phyloP scores from a whole-genome alignment of 2,888 invertebrate genomes.

The Catocala nupta region DNA sequence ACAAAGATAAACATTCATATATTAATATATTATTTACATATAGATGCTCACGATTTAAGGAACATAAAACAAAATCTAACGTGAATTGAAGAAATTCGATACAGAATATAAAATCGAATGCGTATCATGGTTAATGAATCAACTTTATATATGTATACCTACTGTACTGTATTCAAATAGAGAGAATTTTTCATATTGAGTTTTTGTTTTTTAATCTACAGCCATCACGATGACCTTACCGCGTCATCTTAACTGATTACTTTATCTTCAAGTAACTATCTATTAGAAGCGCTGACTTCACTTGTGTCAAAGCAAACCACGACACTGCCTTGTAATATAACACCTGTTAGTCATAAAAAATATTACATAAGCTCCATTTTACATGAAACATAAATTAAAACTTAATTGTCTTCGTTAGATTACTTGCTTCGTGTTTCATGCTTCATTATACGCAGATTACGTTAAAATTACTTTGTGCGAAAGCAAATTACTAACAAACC shows the following conservation, averaged over 20 bases:
- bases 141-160: background rate
- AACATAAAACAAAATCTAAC: background rate
- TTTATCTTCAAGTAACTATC: constrained; percentile 46
- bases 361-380: constrained; percentile 14
- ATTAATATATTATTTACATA: background rate
- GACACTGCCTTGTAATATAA: constrained; percentile 36
- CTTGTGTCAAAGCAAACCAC: constrained; percentile 50
- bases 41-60: too few species aligned
- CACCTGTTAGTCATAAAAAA: constrained; percentile 4
- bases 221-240: constrained; percentile 29
- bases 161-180: background rate
- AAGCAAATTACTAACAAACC: constrained; percentile 43
- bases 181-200: background rate
- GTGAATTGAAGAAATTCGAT: constrained; percentile 4
- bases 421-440: constrained; percentile 10
- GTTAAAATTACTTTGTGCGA: constrained; percentile 25
- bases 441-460: constrained; percentile 29
- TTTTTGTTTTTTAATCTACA: constrained; percentile 23
- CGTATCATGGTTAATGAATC: constrained; percentile 7
- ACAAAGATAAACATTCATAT: constrained; percentile 35
- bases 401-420: constrained; percentile 23
- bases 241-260: constrained; percentile 34
- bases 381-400: constrained; percentile 24
- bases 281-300: constrained; percentile 65
- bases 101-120: constrained; percentile 10